These are phyloP conservation scores for Pachydiplax longipennis DNA, from an alignment of 2,888 invertebrate genomes.

Conservation along the genomic window DNA sequence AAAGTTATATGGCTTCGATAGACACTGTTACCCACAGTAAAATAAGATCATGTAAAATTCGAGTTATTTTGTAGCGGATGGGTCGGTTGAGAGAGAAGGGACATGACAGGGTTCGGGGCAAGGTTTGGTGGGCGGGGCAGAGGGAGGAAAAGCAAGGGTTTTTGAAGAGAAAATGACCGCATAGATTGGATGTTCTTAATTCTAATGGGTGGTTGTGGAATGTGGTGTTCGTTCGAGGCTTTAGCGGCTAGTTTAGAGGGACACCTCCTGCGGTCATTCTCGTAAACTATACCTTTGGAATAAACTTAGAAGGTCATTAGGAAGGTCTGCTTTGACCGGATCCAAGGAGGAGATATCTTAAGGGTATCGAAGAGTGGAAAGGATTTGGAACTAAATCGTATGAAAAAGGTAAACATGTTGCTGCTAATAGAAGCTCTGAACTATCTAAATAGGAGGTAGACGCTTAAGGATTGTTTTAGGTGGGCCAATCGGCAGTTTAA, in stretches of 20 bases:
- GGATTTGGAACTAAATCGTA: neutral
- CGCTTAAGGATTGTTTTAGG: too few species aligned
- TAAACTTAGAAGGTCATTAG: conserved; percentile 32
- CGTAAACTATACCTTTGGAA: conserved; percentile 24
- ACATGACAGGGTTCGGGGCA: neutral
- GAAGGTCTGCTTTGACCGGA: conserved; percentile 4
- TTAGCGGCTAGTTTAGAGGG: conserved; percentile 25
- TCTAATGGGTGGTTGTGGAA: conserved; percentile 33
- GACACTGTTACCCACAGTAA: neutral
- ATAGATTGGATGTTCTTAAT: conserved; percentile 30
- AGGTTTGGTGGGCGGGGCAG: neutral
- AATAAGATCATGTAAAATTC: neutral
- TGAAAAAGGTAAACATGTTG: too few species aligned
- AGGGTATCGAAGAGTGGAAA: neutral
- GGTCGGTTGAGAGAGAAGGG: neutral
- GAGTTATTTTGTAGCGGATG: neutral
- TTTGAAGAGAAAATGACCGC: conserved; percentile 36
- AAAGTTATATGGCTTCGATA: too few species aligned
- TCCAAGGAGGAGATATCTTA: neutral
- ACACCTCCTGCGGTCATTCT: conserved; percentile 33
- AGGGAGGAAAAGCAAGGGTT: neutral
- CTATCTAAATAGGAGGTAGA: too few species aligned
- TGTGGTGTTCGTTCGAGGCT: neutral
- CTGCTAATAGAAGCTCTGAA: too few species aligned
- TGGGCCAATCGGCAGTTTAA: too few species aligned